Evolutionary conservation across 1,140 invertebrate species (phyloP).

Genomic region (Bombus sylvicola): DNA sequence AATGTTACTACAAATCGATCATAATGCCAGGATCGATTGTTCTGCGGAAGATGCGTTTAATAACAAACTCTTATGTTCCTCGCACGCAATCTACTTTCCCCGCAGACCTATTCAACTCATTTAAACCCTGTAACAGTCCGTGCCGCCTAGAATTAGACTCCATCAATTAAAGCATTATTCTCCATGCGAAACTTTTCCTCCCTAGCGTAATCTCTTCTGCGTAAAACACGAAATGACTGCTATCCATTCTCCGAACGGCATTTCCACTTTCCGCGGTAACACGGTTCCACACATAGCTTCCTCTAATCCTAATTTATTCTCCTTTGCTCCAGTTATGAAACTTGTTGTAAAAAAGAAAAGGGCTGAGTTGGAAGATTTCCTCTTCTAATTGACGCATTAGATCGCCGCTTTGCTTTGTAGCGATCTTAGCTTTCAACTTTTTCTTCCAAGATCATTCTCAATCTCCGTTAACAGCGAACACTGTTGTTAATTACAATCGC

Average conservation of each 20-base stretch:
- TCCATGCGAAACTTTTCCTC: slow-evolving; percentile 5
- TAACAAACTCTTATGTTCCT: neutral
- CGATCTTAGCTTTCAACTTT: too few relatives aligned
- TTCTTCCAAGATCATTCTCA: too few relatives aligned
- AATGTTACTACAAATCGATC: too few relatives aligned
- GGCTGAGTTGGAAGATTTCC: neutral
- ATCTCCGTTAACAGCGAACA: too few relatives aligned
- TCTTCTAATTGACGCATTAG: neutral
- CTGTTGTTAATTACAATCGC: too few relatives aligned
- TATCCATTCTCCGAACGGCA: neutral
- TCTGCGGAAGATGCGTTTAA: neutral
- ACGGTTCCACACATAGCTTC: neutral
- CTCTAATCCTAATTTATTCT: neutral
- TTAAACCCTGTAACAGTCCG: neutral
- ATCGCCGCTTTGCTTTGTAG: too few relatives aligned
- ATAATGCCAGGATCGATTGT: neutral
- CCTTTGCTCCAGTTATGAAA: neutral
- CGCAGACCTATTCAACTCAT: neutral
- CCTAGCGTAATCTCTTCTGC: slow-evolving; percentile 16
- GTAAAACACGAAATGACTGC: slow-evolving; percentile 5
- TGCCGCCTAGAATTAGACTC: neutral
- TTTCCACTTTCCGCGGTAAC: neutral
- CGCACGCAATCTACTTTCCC: neutral
- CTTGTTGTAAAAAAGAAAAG: neutral
- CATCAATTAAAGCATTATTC: slow-evolving; percentile 27